Evolutionary conservation across 2,113 vertebrate genomes (phyloP).

Genomic region (Tiliqua scincoides): DNA sequence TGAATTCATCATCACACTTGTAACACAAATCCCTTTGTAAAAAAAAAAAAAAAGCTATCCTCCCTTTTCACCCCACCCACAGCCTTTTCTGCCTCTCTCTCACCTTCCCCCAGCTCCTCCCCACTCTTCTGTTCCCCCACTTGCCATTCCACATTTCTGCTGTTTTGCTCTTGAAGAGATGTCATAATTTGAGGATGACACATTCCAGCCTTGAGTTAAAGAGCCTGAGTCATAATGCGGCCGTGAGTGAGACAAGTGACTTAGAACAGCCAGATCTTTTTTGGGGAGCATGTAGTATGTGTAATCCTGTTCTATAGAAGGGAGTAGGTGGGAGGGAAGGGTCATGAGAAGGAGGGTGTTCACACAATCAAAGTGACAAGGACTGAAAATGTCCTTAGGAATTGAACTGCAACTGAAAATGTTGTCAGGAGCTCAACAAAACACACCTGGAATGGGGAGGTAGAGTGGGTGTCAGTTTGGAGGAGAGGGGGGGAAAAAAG

Average conservation of each 20-base stretch:
- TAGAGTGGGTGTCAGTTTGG: background rate
- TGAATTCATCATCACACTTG: background rate
- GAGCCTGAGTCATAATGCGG: conserved; percentile 67
- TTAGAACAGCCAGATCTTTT: conserved; percentile 61
- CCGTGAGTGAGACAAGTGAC: conserved; percentile 49
- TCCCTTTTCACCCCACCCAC: background rate
- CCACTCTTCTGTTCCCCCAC: background rate
- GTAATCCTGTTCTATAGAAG: conserved; percentile 66
- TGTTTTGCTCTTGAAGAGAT: conserved; percentile 43
- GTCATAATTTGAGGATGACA: conserved; percentile 58
- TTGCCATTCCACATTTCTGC: conserved; percentile 24
- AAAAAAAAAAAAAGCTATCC: background rate
- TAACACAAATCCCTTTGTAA: background rate
- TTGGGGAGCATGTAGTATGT: conserved; percentile 53
- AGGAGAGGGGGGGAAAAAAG: no score
- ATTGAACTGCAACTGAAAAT: conserved; percentile 36
- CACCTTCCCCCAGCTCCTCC: background rate
- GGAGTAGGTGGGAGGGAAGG: conserved; percentile 62
- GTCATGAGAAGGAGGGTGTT: conserved; percentile 27
- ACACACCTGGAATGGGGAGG: background rate
- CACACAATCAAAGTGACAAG: conserved; percentile 5
- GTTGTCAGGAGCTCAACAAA: conserved; percentile 20
- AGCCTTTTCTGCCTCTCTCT: background rate
- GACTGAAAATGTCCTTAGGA: conserved; percentile 45
- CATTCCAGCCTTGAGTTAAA: conserved; percentile 57